Conservation (phyloP, 2,888 invertebrate species). For the Brachypalpus laphriformis region DNA sequence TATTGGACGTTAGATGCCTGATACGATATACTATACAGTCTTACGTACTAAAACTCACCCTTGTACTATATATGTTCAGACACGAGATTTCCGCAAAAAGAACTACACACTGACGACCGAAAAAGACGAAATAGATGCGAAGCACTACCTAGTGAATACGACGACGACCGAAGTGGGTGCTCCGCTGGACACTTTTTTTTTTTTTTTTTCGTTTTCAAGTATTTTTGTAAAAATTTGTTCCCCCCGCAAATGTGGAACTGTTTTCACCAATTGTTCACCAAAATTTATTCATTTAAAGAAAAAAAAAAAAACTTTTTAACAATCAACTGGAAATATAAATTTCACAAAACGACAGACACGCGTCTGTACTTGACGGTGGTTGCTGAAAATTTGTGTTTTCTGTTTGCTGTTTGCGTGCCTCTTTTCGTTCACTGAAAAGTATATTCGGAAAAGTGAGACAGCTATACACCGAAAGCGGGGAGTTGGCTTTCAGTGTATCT, state of each 20-base stretch:
- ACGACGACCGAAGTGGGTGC: too few species aligned
- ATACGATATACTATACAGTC: not conserved
- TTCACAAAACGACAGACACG: not conserved
- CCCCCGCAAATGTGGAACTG: too few species aligned
- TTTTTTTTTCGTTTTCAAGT: too few species aligned
- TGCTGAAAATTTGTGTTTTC: not conserved
- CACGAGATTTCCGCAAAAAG: too few species aligned
- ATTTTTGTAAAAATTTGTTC: too few species aligned
- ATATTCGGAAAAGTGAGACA: not conserved
- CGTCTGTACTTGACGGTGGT: not conserved
- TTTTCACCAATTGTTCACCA: not conserved
- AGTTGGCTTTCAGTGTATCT: not conserved
- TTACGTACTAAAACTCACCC: not conserved
- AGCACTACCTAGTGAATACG: too few species aligned
- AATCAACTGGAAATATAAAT: not conserved
- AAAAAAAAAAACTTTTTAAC: too few species aligned
- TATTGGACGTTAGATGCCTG: conserved; percentile 17
- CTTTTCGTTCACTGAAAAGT: not conserved
- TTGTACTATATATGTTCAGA: too few species aligned
- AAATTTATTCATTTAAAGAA: not conserved
- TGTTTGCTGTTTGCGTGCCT: not conserved
- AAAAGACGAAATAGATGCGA: too few species aligned
- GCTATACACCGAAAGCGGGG: not conserved
- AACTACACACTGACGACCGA: too few species aligned
- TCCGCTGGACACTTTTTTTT: too few species aligned